Percentiles rank a stretch among this genome's conserved stretches.
phyloP scores from a whole-genome alignment of 2,888 invertebrate genomes.

The Orthosia incerta region DNA sequence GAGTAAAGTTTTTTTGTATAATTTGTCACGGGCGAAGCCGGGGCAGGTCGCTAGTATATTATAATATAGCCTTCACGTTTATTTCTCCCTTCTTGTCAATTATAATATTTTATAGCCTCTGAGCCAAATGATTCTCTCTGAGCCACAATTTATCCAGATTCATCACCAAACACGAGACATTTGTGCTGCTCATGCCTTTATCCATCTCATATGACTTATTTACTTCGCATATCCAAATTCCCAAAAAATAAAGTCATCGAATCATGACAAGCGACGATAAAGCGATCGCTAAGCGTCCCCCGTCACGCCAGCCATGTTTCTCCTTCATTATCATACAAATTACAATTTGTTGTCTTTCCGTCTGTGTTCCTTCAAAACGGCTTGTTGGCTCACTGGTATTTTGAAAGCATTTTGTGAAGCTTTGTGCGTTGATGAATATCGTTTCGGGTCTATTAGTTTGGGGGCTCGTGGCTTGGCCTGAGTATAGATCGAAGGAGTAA shows the following conservation, averaged over 20 bases:
- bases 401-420: constrained; percentile 31
- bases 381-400: constrained; percentile 51
- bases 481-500: not conserved
- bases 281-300: constrained; percentile 58
- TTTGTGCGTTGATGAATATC: constrained; percentile 42
- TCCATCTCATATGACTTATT: constrained; percentile 3
- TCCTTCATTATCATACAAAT: constrained; percentile 87
- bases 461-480: not conserved
- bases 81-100: too few relatives aligned
- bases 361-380: constrained; percentile 70
- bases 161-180: not conserved
- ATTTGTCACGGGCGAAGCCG: too few relatives aligned
- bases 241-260: constrained; percentile 66
- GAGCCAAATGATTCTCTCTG: too few relatives aligned
- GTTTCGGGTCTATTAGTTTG: constrained; percentile 13
- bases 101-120: too few relatives aligned
- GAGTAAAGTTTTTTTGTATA: too few relatives aligned
- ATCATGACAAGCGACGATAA: constrained; percentile 62
- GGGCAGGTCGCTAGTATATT: too few relatives aligned
- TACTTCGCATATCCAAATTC: constrained; percentile 36
- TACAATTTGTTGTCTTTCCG: constrained; percentile 83
- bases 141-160: too few relatives aligned
- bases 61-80: too few relatives aligned
- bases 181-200: not conserved
- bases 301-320: constrained; percentile 77